A percentile compares a stretch with the other conserved stretches of the same genome.
phyloP scores from a whole-genome alignment of 2,113 vertebrate genomes.

The Corvus hawaiiensis region DNA sequence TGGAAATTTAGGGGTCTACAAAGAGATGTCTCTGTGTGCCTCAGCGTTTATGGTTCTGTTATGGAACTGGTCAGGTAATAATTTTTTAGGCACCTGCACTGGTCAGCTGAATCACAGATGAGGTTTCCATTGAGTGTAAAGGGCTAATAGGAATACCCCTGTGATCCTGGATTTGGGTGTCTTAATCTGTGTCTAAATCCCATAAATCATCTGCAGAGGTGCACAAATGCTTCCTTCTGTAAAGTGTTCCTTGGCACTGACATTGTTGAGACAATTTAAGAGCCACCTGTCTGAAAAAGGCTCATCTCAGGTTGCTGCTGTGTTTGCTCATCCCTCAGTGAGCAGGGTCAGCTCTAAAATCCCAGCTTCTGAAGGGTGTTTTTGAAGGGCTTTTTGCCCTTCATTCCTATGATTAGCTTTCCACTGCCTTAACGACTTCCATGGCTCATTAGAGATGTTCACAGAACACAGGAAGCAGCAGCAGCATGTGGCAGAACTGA shows the following conservation, averaged over 20 bases:
- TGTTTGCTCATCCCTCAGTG: not conserved
- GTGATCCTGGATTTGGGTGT: not conserved
- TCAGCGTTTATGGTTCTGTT: not conserved
- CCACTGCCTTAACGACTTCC: not conserved
- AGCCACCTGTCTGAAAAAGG: not conserved
- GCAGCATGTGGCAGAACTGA: not conserved
- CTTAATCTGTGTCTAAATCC: not conserved
- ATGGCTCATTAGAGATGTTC: not conserved
- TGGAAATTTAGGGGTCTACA: not conserved
- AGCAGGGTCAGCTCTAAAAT: not conserved
- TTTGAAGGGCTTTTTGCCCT: not conserved
- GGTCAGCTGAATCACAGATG: not conserved
- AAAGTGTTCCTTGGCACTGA: not conserved
- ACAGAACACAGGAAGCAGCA: not conserved
- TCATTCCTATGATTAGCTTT: not conserved
- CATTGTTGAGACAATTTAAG: fast-evolving
- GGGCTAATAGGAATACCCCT: not conserved
- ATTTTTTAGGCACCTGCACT: not conserved
- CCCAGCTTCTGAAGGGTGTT: not conserved
- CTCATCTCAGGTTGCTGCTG: not conserved
- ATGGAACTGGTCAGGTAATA: not conserved
- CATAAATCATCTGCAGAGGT: not conserved
- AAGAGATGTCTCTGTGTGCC: not conserved
- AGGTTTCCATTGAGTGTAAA: not conserved
- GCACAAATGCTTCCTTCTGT: not conserved